Base-by-base conservation (phyloP, 2,888 invertebrate species). In the Seladonia tumulorum region DNA sequence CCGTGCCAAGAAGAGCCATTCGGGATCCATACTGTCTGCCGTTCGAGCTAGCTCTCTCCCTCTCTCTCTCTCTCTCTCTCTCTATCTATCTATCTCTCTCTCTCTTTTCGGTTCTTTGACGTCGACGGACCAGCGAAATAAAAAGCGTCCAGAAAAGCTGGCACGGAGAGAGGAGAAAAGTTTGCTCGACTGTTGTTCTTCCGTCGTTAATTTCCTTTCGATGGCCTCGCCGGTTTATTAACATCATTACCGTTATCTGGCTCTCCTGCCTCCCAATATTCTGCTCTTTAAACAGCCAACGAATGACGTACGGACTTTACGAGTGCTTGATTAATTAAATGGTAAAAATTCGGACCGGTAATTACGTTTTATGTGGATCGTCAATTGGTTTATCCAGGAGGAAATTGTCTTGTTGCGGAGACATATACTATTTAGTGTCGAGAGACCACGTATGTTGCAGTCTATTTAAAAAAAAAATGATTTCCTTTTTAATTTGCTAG, bases 1-100 rank as follows among this genome's bases (percentile, higher is more conserved):
- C 47, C 29, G 35, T 80, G 90, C 89, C 90, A 90, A 89, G 83
- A 78, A 47, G 74, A 79, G 49, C 77, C 57, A 76, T 79, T 63
- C 73, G 70, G 60, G 71, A 81, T 80, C 79, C 80, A 77, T 81
- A 84, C 82, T 68, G 35, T 22, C 72, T 47, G 71, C 66, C 76
- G 71, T 29, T 47, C 68, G 79, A 73, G 77, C 63, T 71, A 35
- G 18, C 80, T 74, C 47, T 70, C 63, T 45, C 81, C 1, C n/a
- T 70, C 42, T 66, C 57, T 45, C 78, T 39, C n/a, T 25, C 78
- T 29, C 60, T 49, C 16, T 77, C 49, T 57, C 60, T 14, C 79
- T 76, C 47, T 68, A 42, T 72, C 57, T 47, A 79, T 53, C n/a
- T 29, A 76, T 63, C 45, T 72, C 57, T 47, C 81, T 53, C 81